Base-by-base conservation (phyloP, 1,140 invertebrate genomes). In the Aphelenchoides fujianensis region DNA sequence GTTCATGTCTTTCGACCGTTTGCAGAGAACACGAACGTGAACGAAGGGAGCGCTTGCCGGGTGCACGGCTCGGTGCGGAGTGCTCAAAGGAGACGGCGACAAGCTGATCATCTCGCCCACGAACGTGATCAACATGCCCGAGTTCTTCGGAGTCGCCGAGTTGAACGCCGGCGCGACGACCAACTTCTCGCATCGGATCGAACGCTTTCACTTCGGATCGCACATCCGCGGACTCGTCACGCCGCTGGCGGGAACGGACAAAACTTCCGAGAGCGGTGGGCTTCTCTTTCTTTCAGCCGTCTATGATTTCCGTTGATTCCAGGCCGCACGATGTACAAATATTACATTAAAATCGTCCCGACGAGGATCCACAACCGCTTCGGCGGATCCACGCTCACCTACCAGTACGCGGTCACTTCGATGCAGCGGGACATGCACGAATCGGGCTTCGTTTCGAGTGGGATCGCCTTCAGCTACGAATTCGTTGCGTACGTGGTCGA, bases 171-270 rank as follows among this genome's bases (percentile, higher is more conserved):
- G n/a, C 2, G 41, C 55, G 55, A 31, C 12, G 12, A 63, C 73
- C 5, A 82, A 82, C 66, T 77, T 84, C 61, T 82, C 81, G 27
- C 81, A 82, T 73, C 72, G 81, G 68, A 84, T 82, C 37, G 81
- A 82, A 68, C 54, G 79, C 31, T 84, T 82, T 52, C 76, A 82
- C 52, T 82, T 82, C 62, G 81, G 81, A 55, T 75, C 63, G 1
- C 79, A 81, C 19, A 72, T 84, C 66, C 77, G 79, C 53, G 81
- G 81, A 16, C 67, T 82, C n/a, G 80, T 82, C 1, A 72, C 80
- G 12, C 81, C 81, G 19, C 59, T 82, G 37, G 77, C 82, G 12
- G 81, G 81, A 19, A 71, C 71, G 53, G 82, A 83, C 63, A 73
- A 82, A 70, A 77, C 82, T 16, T 74, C 80, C 31, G 34, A 69